phyloP scores from a whole-genome alignment of 2,888 invertebrate species.

The Limenitis camilla region DNA sequence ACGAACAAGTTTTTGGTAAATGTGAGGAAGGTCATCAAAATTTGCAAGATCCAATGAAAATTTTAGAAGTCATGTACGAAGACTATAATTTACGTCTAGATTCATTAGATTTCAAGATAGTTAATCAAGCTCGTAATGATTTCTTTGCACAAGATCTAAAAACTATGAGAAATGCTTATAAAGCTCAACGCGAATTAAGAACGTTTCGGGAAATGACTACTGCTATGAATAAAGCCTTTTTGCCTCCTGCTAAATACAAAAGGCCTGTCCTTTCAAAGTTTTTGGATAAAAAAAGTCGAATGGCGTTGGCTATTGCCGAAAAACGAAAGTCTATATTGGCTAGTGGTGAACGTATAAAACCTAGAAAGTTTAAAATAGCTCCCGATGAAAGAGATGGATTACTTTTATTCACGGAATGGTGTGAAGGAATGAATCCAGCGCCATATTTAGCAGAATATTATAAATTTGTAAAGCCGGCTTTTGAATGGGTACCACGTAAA shows the following conservation, averaged over 20 bases:
- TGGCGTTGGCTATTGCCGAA: constrained; percentile 38
- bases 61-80: constrained; percentile 64
- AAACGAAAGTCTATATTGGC: constrained; percentile 33
- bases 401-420: constrained; percentile 61
- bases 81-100: constrained; percentile 61
- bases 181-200: constrained; percentile 56
- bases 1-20: constrained; percentile 63
- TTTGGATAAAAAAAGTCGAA: constrained; percentile 51
- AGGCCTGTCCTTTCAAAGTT: constrained; percentile 47
- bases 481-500: constrained; percentile 39
- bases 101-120: constrained; percentile 58
- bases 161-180: constrained; percentile 58
- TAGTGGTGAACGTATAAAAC: constrained; percentile 34
- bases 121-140: constrained; percentile 57
- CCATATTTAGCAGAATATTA: constrained; percentile 54
- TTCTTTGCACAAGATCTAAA: constrained; percentile 62
- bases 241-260: constrained; percentile 47
- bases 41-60: constrained; percentile 63
- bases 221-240: constrained; percentile 64
- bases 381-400: constrained; percentile 53
- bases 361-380: constrained; percentile 46
- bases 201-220: constrained; percentile 63
- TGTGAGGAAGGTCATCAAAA: constrained; percentile 65
- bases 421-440: constrained; percentile 55
- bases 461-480: constrained; percentile 47